These are phyloP conservation scores for Oscheius sp. DNA, from an alignment of 1,140 invertebrate species.

Conservation along the genomic window DNA sequence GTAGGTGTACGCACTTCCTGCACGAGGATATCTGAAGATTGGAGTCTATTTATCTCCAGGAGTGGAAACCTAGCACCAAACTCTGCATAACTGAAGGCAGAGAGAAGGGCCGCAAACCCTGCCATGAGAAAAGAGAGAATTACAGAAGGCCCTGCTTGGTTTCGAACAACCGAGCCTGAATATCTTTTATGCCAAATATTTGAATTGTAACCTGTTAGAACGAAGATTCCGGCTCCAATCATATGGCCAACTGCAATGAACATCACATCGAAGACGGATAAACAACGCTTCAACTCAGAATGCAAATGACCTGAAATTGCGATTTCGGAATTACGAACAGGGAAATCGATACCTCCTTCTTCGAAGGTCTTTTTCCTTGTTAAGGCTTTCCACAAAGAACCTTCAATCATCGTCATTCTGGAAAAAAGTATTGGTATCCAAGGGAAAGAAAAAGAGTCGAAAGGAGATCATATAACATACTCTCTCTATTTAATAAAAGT, in stretches of 20 bases:
- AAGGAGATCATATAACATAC: no score
- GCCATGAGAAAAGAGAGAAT: constrained; percentile 79
- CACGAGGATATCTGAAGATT: constrained; percentile 73
- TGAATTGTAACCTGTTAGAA: constrained; percentile 37
- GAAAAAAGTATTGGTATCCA: no score
- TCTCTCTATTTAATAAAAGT: no score
- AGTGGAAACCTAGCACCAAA: constrained; percentile 71
- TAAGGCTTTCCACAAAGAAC: constrained; percentile 4
- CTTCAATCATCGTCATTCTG: not conserved
- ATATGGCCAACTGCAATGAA: constrained; percentile 69
- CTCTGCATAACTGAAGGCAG: constrained; percentile 86
- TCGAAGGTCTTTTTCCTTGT: constrained; percentile 23
- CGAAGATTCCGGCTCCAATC: constrained; percentile 49
- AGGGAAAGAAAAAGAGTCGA: no score
- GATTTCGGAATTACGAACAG: no score
- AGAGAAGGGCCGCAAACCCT: constrained; percentile 75
- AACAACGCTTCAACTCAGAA: constrained; percentile 79
- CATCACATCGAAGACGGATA: constrained; percentile 83
- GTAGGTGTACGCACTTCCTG: constrained; percentile 78
- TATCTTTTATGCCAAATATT: not conserved
- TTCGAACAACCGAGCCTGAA: constrained; percentile 76
- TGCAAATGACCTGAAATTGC: no score
- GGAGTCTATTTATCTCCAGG: constrained; percentile 67
- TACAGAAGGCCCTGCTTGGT: constrained; percentile 82
- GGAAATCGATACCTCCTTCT: constrained; percentile 65